These are phyloP conservation scores for Phoxinus dragarum DNA, from an alignment of 2,797 vertebrate species.

Conservation along the genomic window DNA sequence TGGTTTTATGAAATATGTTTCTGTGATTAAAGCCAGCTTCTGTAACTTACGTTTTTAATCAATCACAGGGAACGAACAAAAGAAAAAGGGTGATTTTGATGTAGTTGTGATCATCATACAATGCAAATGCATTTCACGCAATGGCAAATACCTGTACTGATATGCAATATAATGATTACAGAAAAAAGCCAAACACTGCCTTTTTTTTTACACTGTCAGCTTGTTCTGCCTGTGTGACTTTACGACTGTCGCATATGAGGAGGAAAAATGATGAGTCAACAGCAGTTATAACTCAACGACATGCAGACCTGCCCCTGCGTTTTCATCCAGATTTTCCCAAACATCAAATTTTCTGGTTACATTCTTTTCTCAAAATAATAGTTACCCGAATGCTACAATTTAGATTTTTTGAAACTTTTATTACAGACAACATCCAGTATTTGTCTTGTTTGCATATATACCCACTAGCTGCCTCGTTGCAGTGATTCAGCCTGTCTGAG, in stretches of 20 bases:
- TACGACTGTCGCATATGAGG: constrained; percentile 51
- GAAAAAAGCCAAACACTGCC: constrained; percentile 37
- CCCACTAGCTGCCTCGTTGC: background rate
- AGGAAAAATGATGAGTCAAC: constrained; percentile 54
- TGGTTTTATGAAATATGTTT: constrained; percentile 12
- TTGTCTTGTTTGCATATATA: background rate
- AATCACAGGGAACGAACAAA: constrained; percentile 2
- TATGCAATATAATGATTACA: constrained; percentile 29
- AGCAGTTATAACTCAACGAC: constrained; percentile 32
- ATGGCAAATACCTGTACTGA: constrained; percentile 2
- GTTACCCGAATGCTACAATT: background rate
- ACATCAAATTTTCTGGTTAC: background rate
- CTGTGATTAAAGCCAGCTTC: background rate
- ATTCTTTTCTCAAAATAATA: background rate
- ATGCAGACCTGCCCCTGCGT: background rate
- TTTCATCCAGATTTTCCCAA: constrained; percentile 20
- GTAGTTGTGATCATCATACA: background rate
- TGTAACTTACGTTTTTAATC: background rate
- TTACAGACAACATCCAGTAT: background rate
- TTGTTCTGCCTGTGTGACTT: constrained; percentile 50
- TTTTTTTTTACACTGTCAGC: constrained; percentile 50
- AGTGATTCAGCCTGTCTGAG: constrained; percentile 24
- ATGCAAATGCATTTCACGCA: background rate
- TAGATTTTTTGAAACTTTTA: background rate
- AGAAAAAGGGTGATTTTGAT: constrained; percentile 19